Evolutionary conservation across 2,888 invertebrate species (phyloP).

Genomic region (Tiliacea citrago): DNA sequence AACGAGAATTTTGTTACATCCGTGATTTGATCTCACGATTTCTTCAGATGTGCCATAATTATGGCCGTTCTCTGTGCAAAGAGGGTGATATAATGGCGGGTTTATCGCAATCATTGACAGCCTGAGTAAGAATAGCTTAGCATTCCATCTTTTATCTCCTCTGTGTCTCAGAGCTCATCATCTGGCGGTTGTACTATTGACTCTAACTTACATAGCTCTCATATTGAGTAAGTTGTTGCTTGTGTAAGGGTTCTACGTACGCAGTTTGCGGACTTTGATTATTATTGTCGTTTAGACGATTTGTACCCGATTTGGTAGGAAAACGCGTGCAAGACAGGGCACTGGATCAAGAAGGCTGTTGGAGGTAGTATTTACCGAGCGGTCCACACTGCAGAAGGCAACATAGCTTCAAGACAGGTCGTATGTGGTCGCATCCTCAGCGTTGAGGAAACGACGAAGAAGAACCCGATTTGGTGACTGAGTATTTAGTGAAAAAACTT

Average conservation of each 20-base stretch:
- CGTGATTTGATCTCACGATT: no score
- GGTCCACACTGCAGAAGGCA: no score
- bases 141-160: constrained; percentile 16
- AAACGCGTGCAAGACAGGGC: no score
- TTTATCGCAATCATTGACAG: not conserved
- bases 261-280: constrained; percentile 37
- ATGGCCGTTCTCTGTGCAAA: not conserved
- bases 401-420: no score
- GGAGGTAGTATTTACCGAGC: no score
- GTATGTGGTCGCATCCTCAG: no score
- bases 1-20: not conserved
- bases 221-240: constrained; percentile 67
- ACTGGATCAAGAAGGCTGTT: no score
- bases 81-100: not conserved
- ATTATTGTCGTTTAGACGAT: constrained; percentile 22
- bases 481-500: not conserved
- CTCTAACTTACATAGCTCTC: constrained; percentile 65
- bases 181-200: constrained; percentile 63
- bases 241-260: constrained; percentile 42
- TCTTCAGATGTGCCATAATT: not conserved
- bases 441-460: no score
- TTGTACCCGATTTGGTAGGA: not conserved
- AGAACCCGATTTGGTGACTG: not conserved
- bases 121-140: not conserved
- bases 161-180: constrained; percentile 48